Base-by-base conservation (phyloP, 2,888 invertebrate species). In the Drosophila quasianomalipes region DNA sequence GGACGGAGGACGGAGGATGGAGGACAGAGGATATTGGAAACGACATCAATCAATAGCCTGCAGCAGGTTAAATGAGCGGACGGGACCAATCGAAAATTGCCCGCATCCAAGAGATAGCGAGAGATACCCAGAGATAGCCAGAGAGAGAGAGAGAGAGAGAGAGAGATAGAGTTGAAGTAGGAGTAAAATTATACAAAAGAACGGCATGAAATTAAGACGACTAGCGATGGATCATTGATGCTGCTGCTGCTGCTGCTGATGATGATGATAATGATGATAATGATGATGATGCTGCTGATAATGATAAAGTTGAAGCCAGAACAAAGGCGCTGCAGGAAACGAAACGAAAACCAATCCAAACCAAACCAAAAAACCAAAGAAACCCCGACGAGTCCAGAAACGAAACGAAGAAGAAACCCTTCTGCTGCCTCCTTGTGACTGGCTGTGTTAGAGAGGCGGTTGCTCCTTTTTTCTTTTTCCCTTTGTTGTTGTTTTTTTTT, bases 191-290 rank as follows among this genome's bases (percentile, higher is more conserved):
- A 82, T 74, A 83, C 74, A 85, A 78, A 81, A 66, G 85, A 80
- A 76, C 69, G 70, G 52, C 83, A 82, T 88, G 90, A 85, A 85
- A 85, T 85, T 89, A 90, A 89, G 85, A 85, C 85, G 88, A 74
- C 66, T 61, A 63, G 76, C 67, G 54, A 83, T 70, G 88, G 85
- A 89, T 85, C 90, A 85, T 82, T 87, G 77, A 70, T 66, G 78
- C n/a, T 63, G 58, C 39, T 65, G 58, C 54, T 70, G 51, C 67
- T 51, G 52, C 70, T 70, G 51, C 54, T 63, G 26, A 57, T 57
- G 37, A 51, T 70, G 28, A 61, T 65, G 14, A 31, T 35, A 14
- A 49, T 55, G 35, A 35, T 37, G 16, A 30, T 60, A 12, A 60
- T 59, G 28, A 67, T 58, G 26, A 22, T 37, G 37, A 49, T 64